Conservation (phyloP, 2,797 vertebrate species). For the Cossypha dichroa region DNA sequence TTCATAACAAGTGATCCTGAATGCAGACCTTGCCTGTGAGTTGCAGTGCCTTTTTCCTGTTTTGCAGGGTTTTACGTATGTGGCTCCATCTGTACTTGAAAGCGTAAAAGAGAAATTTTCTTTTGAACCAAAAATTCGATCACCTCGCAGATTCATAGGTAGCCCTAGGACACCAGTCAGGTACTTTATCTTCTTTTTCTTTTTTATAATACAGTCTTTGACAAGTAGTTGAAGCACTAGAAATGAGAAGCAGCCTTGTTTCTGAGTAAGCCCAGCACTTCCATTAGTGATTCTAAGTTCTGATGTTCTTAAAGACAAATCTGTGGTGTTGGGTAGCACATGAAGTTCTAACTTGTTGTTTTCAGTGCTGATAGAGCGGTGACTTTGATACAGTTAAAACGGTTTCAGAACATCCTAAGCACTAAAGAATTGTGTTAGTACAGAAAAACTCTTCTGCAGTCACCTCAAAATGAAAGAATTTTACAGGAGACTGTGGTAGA, state of each 20-base stretch:
- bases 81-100: conserved; percentile 97
- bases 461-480: neutral
- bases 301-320: neutral
- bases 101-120: conserved; percentile 96
- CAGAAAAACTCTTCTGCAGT: neutral
- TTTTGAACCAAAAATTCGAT: conserved; percentile 95
- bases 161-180: conserved; percentile 95
- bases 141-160: conserved; percentile 93
- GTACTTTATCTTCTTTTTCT: conserved; percentile 69
- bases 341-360: neutral
- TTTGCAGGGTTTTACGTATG: conserved; percentile 93
- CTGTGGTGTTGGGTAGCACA: neutral
- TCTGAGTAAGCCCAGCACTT: neutral
- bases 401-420: neutral
- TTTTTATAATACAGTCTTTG: neutral
- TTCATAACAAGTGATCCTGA: neutral
- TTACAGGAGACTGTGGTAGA: neutral
- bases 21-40: neutral
- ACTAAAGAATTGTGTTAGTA: neutral
- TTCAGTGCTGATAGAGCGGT: neutral
- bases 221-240: neutral
- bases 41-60: neutral
- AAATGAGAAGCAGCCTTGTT: neutral
- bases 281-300: neutral
- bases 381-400: neutral